Evolutionary conservation across 2,113 vertebrate genomes (phyloP).

Genomic region (Rissa tridactyla): DNA sequence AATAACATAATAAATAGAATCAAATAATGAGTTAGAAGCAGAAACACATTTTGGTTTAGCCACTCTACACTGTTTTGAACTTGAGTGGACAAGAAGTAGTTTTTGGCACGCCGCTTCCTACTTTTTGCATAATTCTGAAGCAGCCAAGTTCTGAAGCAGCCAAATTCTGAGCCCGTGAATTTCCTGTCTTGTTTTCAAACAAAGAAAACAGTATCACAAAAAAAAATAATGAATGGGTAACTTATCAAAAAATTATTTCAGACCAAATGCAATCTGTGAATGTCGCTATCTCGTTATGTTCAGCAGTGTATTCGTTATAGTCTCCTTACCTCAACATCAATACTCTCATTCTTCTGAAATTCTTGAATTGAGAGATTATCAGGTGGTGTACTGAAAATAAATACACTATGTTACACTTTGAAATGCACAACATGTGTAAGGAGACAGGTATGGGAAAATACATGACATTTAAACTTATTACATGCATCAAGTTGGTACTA

Average conservation of each 20-base stretch:
- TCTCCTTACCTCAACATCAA: slow-evolving; percentile 93
- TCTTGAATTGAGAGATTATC: slow-evolving; percentile 99
- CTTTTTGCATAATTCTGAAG: background rate
- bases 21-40: background rate
- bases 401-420: background rate
- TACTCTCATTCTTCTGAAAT: slow-evolving; percentile 96
- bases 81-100: background rate
- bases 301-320: background rate
- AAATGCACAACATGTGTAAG: slow-evolving; percentile 8
- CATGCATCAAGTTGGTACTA: background rate
- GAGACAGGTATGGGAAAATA: background rate
- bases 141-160: background rate
- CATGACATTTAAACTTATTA: background rate
- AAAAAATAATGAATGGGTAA: background rate
- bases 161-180: background rate
- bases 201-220: background rate
- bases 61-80: background rate
- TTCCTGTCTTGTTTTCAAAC: background rate
- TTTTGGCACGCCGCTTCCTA: background rate
- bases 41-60: background rate
- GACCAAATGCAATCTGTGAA: background rate
- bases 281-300: background rate
- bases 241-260: background rate
- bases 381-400: slow-evolving; percentile 86
- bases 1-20: background rate